phyloP scores from a whole-genome alignment of 2,888 invertebrate species.

The Chrysolina haemoptera region DNA sequence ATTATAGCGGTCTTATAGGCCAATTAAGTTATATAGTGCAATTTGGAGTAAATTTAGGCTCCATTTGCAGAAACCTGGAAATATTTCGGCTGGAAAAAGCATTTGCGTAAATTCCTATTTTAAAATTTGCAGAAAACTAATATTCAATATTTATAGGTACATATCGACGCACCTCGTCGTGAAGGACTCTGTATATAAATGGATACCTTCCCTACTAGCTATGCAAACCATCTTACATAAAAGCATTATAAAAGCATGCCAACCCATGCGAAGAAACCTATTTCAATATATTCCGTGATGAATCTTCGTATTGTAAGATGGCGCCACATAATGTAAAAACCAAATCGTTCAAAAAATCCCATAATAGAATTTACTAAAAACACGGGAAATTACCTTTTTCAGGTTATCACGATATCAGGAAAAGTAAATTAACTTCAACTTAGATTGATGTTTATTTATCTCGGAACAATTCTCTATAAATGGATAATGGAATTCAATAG shows the following conservation, averaged over 20 bases:
- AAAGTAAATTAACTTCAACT: neutral
- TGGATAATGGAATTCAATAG: neutral
- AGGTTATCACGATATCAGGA: neutral
- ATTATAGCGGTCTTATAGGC: too few species aligned
- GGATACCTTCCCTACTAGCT: neutral
- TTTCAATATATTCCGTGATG: neutral
- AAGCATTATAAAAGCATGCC: neutral
- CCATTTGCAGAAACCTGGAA: too few species aligned
- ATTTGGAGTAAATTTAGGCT: too few species aligned
- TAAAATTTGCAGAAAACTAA: too few species aligned
- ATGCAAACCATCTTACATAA: neutral
- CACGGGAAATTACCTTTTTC: constrained; percentile 1
- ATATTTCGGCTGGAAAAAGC: too few species aligned
- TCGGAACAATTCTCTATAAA: neutral
- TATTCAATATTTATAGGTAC: too few species aligned
- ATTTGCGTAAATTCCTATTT: too few species aligned
- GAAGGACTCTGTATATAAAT: too few species aligned
- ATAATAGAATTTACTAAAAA: neutral
- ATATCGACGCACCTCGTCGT: too few species aligned
- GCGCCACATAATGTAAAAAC: neutral
- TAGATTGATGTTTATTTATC: neutral
- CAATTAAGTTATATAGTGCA: too few species aligned
- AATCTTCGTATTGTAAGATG: neutral
- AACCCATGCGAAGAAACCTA: neutral
- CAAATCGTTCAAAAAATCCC: neutral